A percentile compares a stretch with the other conserved stretches of the same genome.
Conservation (phyloP, 2,888 invertebrate genomes). For the Drosophila cracens region DNA sequence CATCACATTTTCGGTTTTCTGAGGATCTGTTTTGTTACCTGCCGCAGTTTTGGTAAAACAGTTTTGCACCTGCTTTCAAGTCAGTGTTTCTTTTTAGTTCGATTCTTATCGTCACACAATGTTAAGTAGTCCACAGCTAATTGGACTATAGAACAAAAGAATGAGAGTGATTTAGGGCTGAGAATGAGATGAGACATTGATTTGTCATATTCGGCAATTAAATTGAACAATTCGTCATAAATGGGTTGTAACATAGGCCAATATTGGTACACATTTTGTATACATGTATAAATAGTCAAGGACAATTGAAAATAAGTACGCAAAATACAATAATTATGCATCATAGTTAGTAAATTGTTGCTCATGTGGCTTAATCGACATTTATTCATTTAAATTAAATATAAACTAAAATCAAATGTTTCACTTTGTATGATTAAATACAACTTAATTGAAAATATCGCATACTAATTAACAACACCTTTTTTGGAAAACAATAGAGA, state of each 20-base stretch:
- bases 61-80: conserved; percentile 36
- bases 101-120: conserved; percentile 23
- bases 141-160: conserved; percentile 5
- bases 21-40: conserved; percentile 28
- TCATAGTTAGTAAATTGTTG: background rate
- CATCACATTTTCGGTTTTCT: conserved; percentile 12
- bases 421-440: background rate
- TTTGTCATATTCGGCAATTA: background rate
- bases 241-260: background rate
- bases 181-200: background rate
- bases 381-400: background rate
- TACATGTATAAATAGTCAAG: background rate
- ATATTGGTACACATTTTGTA: background rate
- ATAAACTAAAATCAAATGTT: background rate
- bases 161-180: background rate
- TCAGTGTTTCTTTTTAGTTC: background rate
- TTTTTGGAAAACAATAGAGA: background rate
- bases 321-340: background rate
- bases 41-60: conserved; percentile 9
- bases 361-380: background rate
- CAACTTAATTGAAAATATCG: background rate
- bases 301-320: background rate
- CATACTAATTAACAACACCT: background rate
- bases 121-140: conserved; percentile 25
- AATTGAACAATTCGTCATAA: background rate